Evolutionary conservation across 2,113 vertebrate genomes (phyloP).

Genomic region (Variabilichromis moorii): DNA sequence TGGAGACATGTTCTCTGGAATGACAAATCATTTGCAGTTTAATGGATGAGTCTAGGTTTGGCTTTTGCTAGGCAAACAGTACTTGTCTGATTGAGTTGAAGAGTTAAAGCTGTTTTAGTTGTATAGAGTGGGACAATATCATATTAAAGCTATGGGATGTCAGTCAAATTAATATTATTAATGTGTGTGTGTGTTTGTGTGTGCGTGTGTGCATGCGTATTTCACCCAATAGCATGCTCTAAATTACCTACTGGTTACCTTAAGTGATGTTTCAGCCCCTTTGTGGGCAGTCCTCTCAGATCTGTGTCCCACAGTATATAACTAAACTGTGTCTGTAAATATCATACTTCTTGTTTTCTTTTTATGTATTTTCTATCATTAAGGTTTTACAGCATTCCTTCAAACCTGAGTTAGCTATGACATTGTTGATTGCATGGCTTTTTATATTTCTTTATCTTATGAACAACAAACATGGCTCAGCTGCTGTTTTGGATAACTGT

Average conservation of each 20-base stretch:
- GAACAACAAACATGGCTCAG: background rate
- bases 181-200: fast-evolving
- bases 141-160: background rate
- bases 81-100: background rate
- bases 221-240: background rate
- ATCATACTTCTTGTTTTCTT: background rate
- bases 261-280: background rate
- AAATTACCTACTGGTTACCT: background rate
- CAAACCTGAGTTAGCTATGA: constrained; percentile 18
- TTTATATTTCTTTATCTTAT: constrained; percentile 10
- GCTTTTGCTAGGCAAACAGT: background rate
- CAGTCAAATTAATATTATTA: background rate
- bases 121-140: background rate
- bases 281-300: background rate
- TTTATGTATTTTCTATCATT: background rate
- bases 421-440: background rate
- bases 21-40: background rate
- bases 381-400: background rate
- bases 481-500: constrained; percentile 21
- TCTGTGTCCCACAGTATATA: background rate
- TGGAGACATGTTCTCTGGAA: background rate
- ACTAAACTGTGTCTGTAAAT: background rate
- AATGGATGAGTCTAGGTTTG: background rate
- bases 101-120: background rate
- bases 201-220: fast-evolving